Conservation (phyloP, 2,888 invertebrate species). For the Eupeodes latifasciatus region DNA sequence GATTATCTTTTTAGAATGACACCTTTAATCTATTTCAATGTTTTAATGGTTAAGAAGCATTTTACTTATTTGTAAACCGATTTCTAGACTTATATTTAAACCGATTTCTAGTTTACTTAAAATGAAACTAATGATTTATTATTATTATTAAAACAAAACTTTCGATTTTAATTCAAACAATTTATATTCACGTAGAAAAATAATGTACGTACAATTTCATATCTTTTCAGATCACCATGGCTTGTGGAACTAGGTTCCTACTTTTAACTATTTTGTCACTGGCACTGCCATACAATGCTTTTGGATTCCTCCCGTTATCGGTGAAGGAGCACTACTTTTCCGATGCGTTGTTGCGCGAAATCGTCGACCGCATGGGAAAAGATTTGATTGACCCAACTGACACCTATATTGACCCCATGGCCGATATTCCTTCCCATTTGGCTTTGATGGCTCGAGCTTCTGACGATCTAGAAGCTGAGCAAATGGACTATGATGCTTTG, state of each 20-base stretch:
- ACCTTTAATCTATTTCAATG: too few relatives aligned
- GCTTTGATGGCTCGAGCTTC: slow-evolving; percentile 85
- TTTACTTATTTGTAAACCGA: too few relatives aligned
- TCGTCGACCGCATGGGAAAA: slow-evolving; percentile 91
- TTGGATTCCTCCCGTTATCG: slow-evolving; percentile 59
- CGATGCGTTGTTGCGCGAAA: slow-evolving; percentile 90
- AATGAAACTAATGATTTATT: too few relatives aligned
- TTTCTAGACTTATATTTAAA: too few relatives aligned
- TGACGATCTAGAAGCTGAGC: slow-evolving; percentile 86
- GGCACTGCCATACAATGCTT: slow-evolving; percentile 43
- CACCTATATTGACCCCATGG: slow-evolving; percentile 83
- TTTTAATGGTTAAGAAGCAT: too few relatives aligned
- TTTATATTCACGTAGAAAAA: too few relatives aligned
- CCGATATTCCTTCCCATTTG: slow-evolving; percentile 81
- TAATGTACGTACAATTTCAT: not conserved
- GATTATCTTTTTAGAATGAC: too few relatives aligned
- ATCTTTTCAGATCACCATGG: slow-evolving; percentile 55
- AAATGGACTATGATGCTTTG: slow-evolving; percentile 90
- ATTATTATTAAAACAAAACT: too few relatives aligned
- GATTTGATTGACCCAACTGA: slow-evolving; percentile 88
- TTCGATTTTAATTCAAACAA: too few relatives aligned
- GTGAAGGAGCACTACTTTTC: slow-evolving; percentile 88
- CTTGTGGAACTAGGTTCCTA: slow-evolving; percentile 29
- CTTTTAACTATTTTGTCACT: slow-evolving; percentile 41
- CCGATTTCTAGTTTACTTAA: too few relatives aligned